Evolutionary conservation across 35 echinoderm and acorn worm genomes (phyloP).

Genomic region (Heliocidaris tuberculata): DNA sequence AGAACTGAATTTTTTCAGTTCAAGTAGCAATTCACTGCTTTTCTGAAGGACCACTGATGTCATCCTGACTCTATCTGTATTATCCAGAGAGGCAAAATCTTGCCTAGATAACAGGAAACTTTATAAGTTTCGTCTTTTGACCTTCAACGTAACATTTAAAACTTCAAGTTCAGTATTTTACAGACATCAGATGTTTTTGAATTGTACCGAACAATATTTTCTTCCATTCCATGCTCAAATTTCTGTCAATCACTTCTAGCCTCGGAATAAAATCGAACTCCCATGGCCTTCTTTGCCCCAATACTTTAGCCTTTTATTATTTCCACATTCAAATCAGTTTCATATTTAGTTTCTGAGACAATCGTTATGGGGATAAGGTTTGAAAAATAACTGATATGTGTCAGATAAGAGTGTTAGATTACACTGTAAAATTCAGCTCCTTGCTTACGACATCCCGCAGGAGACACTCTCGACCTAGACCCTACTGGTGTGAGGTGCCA

Average conservation of each 20-base stretch:
- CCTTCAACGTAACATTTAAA: no score
- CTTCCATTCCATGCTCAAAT: not conserved
- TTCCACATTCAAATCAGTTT: not conserved
- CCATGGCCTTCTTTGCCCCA: no score
- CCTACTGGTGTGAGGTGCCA: not conserved
- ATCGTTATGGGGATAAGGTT: not conserved
- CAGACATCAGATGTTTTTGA: not conserved
- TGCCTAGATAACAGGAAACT: no score
- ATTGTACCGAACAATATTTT: no score
- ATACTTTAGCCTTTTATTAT: no score
- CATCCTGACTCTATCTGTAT: no score
- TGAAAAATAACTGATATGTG: not conserved
- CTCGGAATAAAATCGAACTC: not conserved
- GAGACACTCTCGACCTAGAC: not conserved
- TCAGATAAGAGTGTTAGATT: not conserved
- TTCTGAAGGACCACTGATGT: no score
- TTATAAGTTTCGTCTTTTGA: no score
- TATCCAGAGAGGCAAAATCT: no score
- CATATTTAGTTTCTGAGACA: not conserved
- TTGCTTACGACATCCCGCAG: not conserved
- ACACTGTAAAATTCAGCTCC: not conserved
- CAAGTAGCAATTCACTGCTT: no score
- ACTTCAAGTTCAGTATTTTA: no score
- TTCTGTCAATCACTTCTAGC: not conserved
- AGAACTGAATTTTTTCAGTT: no score